Percentiles rank a stretch among this genome's conserved stretches.
Evolutionary conservation across 2,797 vertebrate genomes (phyloP).

Genomic region (Bradypodion pumilum): DNA sequence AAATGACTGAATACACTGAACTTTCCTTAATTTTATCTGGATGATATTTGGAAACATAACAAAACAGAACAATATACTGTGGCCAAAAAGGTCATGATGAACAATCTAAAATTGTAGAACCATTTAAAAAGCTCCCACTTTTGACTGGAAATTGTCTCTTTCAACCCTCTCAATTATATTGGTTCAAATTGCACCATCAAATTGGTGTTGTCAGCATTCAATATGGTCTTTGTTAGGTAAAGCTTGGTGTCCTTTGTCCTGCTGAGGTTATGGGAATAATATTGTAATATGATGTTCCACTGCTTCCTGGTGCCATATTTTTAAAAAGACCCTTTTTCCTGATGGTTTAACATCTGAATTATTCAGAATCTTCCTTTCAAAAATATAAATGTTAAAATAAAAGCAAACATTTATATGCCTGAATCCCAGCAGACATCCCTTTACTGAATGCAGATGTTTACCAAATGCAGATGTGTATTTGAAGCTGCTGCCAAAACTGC

Average conservation of each 20-base stretch:
- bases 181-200: too few relatives aligned
- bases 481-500: conserved; percentile 45
- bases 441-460: conserved; percentile 43
- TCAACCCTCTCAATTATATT: too few relatives aligned
- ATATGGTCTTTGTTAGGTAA: too few relatives aligned
- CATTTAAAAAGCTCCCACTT: neutral
- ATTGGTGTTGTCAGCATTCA: too few relatives aligned
- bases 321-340: conserved; percentile 9
- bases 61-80: neutral
- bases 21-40: neutral
- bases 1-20: neutral
- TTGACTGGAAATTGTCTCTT: neutral
- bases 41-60: neutral
- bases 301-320: too few relatives aligned
- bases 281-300: too few relatives aligned
- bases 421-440: neutral
- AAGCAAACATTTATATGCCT: conserved; percentile 16
- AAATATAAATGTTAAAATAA: conserved; percentile 15
- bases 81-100: neutral
- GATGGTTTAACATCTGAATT: neutral
- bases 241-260: too few relatives aligned
- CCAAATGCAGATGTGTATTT: conserved; percentile 55
- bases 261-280: too few relatives aligned
- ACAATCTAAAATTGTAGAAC: neutral
- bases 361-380: neutral